Base-by-base conservation (phyloP, 2,888 invertebrate genomes). In the Hirtodrosophila alboralis region DNA sequence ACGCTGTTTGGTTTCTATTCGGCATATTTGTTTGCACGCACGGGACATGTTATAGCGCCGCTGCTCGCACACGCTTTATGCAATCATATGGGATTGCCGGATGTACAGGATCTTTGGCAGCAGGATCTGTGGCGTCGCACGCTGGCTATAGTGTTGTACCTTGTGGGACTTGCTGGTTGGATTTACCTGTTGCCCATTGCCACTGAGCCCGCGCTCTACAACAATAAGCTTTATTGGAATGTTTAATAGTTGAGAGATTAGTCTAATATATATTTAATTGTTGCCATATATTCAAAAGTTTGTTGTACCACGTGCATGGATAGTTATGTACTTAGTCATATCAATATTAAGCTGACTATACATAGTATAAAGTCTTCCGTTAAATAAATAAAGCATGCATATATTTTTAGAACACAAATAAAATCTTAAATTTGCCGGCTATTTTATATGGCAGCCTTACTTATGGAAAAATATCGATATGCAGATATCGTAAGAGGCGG, bases 31-130 rank as follows among this genome's bases (percentile, higher is more conserved):
- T 97, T 98, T 91, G 92, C 95, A 7, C 94, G 95, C 89, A 98
- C 98, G 2, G 97, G 97, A 28, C 97, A 98, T 90, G 94, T 98
- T 78, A 92, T 95, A 12, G 96, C 98, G 1, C 96, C 97, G 2
- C 93, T 98, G 75, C 90, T 97, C 10, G 97, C 95, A 1, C 98
- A 98, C 90, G 95, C 96, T 26, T 97, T 98, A 90, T 98, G 98
- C 91, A 98, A 98, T 90, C 96, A 97, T 90, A 97, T 98, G 97
- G 98, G 98, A 5, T 95, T 98, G 87, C 98, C 98, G 0, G 96
- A 97, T 89, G 92, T 98, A 68, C 92, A 92, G 2, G 97, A 95
- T 87, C 91, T 96, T 3, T 88, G 93, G 58, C 92, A 92, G 14
- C 93, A 90, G 43, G 81, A 84, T 47, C 56, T 92, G 58, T 91